Evolutionary conservation across 2,888 invertebrate species (phyloP).

Genomic region (Leptopterna dolabrata): DNA sequence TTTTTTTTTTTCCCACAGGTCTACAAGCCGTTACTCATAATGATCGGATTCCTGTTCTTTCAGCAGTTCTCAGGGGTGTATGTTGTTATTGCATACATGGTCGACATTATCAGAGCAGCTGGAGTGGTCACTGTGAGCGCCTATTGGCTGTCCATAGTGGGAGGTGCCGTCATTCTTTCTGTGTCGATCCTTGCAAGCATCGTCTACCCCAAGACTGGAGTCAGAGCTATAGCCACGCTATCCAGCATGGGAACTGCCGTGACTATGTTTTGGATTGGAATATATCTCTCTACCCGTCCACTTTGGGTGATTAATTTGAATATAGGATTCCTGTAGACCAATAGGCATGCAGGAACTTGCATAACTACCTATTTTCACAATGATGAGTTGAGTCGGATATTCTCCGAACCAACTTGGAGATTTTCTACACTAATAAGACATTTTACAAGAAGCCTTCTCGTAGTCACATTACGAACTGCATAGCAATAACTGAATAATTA

Average conservation of each 20-base stretch:
- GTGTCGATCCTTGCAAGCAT: conserved; percentile 61
- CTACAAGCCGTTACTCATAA: conserved; percentile 69
- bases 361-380: too few relatives aligned
- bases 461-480: too few relatives aligned
- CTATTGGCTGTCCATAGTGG: conserved; percentile 62
- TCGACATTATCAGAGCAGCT: conserved; percentile 67
- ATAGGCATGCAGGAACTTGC: too few relatives aligned
- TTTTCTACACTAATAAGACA: too few relatives aligned
- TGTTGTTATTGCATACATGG: conserved; percentile 72
- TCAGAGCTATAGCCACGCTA: conserved; percentile 71
- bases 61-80: conserved; percentile 73
- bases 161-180: conserved; percentile 61
- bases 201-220: conserved; percentile 70
- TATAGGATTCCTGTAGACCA: too few relatives aligned
- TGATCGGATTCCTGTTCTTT: conserved; percentile 70
- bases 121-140: conserved; percentile 64
- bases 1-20: conserved; percentile 57
- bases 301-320: conserved; percentile 52
- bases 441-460: too few relatives aligned
- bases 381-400: too few relatives aligned
- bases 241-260: conserved; percentile 72
- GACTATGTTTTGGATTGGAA: conserved; percentile 69
- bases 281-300: conserved; percentile 66
- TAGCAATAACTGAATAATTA: too few relatives aligned
- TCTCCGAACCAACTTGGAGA: too few relatives aligned